Evolutionary conservation across 2,888 invertebrate species (phyloP).

Genomic region (Abrostola triplasia): DNA sequence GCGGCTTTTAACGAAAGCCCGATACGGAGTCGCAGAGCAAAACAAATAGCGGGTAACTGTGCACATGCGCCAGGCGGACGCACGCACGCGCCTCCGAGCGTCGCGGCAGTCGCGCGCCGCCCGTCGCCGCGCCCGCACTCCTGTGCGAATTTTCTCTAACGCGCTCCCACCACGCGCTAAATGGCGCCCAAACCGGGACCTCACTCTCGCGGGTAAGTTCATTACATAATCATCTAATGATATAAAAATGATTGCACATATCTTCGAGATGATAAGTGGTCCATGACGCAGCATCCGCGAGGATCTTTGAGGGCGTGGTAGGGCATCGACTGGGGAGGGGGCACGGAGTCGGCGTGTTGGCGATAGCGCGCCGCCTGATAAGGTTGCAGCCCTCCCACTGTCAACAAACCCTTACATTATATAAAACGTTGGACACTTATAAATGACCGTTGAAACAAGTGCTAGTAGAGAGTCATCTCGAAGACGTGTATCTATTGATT

Average conservation of each 20-base stretch:
- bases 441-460: constrained; percentile 56
- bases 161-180: constrained; percentile 79
- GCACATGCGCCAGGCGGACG: constrained; percentile 76
- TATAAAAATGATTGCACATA: constrained; percentile 17
- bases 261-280: constrained; percentile 55
- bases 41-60: constrained; percentile 77
- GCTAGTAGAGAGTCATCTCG: constrained; percentile 67
- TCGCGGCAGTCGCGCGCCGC: constrained; percentile 80
- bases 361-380: constrained; percentile 79
- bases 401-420: constrained; percentile 82
- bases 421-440: constrained; percentile 62
- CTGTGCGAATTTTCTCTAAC: constrained; percentile 59
- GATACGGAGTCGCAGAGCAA: constrained; percentile 75
- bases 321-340: constrained; percentile 68
- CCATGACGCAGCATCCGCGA: constrained; percentile 75
- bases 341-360: constrained; percentile 76
- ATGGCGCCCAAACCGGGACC: constrained; percentile 84
- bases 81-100: constrained; percentile 74
- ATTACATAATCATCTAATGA: constrained; percentile 57
- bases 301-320: constrained; percentile 82
- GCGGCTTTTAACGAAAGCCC: constrained; percentile 69
- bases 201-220: constrained; percentile 82
- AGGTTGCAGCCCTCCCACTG: constrained; percentile 78
- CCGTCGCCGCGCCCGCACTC: constrained; percentile 72
- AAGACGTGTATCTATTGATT: constrained; percentile 81